Evolutionary conservation across 2,888 invertebrate species (phyloP).

Genomic region (Rhyacophila evoluta): DNA sequence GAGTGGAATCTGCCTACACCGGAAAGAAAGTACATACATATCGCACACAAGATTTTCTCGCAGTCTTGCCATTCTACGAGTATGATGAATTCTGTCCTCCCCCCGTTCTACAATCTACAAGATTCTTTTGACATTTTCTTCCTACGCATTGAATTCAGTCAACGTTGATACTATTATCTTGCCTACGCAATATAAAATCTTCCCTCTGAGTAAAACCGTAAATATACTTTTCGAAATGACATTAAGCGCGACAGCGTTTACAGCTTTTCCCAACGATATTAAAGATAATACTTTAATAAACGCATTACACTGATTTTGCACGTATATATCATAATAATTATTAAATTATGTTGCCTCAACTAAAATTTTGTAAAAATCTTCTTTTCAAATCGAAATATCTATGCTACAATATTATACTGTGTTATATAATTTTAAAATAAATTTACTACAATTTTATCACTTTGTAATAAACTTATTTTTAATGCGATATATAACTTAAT

Average conservation of each 20-base stretch:
- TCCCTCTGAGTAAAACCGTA: neutral
- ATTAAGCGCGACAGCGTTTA: neutral
- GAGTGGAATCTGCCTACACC: neutral
- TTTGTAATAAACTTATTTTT: too few relatives aligned
- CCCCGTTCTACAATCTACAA: neutral
- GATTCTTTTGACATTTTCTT: neutral
- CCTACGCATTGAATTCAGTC: neutral
- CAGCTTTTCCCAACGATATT: too few relatives aligned
- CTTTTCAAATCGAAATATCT: too few relatives aligned
- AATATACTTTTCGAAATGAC: neutral
- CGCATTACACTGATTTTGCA: too few relatives aligned
- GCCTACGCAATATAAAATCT: neutral
- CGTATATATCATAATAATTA: too few relatives aligned
- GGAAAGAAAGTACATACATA: conserved; percentile 4
- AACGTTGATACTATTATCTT: neutral
- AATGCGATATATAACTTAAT: too few relatives aligned
- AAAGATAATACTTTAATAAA: too few relatives aligned
- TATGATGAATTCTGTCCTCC: neutral
- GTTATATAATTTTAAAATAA: too few relatives aligned
- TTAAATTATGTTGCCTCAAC: too few relatives aligned
- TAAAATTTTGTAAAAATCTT: too few relatives aligned
- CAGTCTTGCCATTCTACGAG: neutral
- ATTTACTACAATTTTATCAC: too few relatives aligned
- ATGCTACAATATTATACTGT: too few relatives aligned
- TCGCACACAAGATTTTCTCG: neutral